Percentiles rank a stretch among this genome's conserved stretches.
Evolutionary conservation across 2,797 vertebrate species (phyloP).

Genomic region (Scleropages formosus): DNA sequence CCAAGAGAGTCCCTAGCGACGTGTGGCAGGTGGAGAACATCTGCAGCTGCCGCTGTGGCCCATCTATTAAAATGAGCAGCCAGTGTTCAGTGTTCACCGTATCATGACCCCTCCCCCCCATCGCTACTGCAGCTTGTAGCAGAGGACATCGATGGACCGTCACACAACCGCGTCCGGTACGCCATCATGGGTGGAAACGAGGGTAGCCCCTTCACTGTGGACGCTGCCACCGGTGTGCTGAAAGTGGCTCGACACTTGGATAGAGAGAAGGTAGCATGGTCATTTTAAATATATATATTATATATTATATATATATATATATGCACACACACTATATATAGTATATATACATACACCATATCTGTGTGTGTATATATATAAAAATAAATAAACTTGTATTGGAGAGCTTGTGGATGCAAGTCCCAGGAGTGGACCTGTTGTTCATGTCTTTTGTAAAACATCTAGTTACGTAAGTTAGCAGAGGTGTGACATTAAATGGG

Average conservation of each 20-base stretch:
- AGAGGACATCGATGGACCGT: slow-evolving; percentile 90
- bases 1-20: slow-evolving; percentile 35
- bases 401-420: neutral
- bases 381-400: neutral
- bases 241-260: slow-evolving; percentile 89
- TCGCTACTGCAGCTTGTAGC: slow-evolving; percentile 78
- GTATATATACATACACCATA: too few species aligned
- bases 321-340: too few species aligned
- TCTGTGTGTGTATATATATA: too few species aligned
- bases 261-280: slow-evolving; percentile 79
- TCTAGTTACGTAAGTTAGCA: too few species aligned
- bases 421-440: neutral
- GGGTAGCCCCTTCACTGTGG: slow-evolving; percentile 89
- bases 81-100: neutral
- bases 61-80: neutral
- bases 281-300: too few species aligned
- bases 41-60: neutral
- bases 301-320: too few species aligned
- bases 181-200: slow-evolving; percentile 87
- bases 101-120: slow-evolving; percentile 2
- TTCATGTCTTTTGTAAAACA: neutral
- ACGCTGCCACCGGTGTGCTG: slow-evolving; percentile 82
- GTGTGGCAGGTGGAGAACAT: neutral
- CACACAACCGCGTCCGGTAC: slow-evolving; percentile 80
- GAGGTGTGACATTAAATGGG: neutral